phyloP scores from a whole-genome alignment of 2,113 vertebrate species.

The Ammospiza caudacuta region DNA sequence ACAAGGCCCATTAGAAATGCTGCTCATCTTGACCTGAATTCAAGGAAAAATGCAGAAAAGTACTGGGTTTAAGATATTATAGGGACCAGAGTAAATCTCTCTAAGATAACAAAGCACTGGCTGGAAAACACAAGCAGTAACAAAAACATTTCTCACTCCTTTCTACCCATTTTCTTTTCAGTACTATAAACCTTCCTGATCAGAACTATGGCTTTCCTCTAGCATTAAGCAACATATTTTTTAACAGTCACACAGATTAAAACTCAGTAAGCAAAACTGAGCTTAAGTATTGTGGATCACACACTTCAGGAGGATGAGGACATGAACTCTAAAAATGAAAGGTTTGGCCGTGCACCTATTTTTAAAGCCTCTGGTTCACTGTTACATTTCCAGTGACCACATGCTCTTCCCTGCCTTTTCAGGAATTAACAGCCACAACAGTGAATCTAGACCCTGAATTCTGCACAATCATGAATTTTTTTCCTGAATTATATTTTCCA shows the following conservation, averaged over 20 bases:
- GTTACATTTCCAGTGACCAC: not conserved
- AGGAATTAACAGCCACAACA: not conserved
- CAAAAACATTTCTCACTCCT: not conserved
- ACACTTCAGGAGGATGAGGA: not conserved
- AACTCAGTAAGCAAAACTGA: not conserved
- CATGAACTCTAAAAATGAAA: not conserved
- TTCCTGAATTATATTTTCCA: no score
- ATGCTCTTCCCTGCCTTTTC: not conserved
- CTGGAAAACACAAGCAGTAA: not conserved
- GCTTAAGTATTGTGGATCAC: not conserved
- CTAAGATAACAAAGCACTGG: not conserved
- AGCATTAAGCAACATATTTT: not conserved
- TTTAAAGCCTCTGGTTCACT: not conserved
- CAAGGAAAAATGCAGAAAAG: not conserved
- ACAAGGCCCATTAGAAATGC: rapidly evolving
- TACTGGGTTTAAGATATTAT: rapidly evolving
- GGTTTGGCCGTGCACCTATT: not conserved
- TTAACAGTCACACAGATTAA: not conserved
- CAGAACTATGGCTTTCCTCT: not conserved
- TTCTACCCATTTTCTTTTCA: not conserved
- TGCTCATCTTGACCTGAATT: not conserved
- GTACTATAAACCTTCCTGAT: not conserved
- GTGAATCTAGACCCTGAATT: not conserved
- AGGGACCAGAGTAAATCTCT: not conserved
- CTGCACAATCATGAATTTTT: not conserved